Conservation (phyloP, 2,797 vertebrate species). For the Enteromius argenteus region DNA sequence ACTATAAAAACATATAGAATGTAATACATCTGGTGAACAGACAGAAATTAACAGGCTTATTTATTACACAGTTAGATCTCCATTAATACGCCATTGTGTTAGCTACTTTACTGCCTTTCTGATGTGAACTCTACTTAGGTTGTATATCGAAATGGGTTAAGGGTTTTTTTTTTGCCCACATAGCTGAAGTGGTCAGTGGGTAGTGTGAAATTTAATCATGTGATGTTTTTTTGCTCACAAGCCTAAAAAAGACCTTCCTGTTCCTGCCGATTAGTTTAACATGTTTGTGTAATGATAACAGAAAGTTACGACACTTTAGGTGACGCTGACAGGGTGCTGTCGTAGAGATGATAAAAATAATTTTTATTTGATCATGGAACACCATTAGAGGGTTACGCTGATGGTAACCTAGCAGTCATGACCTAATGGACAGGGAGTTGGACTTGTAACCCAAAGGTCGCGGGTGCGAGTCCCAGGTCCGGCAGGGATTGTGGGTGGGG, state of each 20-base stretch:
- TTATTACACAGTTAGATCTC: neutral
- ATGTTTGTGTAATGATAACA: neutral
- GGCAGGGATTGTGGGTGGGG: too few relatives aligned
- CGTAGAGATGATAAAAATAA: constrained; percentile 4
- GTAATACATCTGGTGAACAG: neutral
- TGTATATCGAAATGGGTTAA: neutral
- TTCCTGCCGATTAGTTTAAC: neutral
- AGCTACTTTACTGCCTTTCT: neutral
- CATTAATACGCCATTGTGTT: neutral
- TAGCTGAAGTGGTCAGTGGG: constrained; percentile 15
- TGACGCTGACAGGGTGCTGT: neutral
- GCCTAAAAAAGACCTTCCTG: constrained; percentile 6
- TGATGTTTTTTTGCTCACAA: neutral
- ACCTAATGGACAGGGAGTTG: too few relatives aligned
- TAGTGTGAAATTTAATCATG: neutral
- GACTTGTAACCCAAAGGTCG: too few relatives aligned
- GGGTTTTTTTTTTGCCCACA: neutral
- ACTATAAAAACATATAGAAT: neutral
- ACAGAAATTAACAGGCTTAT: neutral
- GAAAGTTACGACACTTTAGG: neutral
- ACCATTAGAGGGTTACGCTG: neutral
- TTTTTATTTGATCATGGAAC: neutral
- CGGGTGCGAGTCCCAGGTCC: too few relatives aligned
- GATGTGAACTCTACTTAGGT: neutral
- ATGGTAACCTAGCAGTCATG: neutral